These are phyloP conservation scores for Alosa alosa DNA, from an alignment of 2,113 vertebrate species.

Conservation along the genomic window DNA sequence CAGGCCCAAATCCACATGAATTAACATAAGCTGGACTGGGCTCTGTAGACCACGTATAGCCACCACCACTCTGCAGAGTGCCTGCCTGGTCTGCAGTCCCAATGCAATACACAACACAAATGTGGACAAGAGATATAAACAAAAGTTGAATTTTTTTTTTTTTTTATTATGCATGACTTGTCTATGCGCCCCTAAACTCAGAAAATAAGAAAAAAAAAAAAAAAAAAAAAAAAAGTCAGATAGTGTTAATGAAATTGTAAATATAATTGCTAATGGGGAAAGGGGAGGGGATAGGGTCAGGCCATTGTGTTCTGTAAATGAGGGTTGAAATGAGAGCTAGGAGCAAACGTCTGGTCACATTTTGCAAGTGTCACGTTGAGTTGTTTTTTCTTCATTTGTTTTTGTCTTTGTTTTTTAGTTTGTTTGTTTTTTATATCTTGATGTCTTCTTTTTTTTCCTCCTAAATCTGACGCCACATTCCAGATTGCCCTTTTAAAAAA, in stretches of 20 bases:
- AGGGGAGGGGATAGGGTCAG: not conserved
- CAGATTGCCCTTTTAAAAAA: conserved; percentile 19
- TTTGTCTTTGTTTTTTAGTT: not conserved
- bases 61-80: conserved; percentile 24
- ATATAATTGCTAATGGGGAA: conserved; percentile 14
- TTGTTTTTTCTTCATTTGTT: not conserved
- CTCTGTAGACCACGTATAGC: conserved; percentile 37
- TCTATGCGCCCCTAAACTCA: conserved; percentile 7
- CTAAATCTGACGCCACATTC: conserved; percentile 18
- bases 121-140: not conserved
- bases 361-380: not conserved
- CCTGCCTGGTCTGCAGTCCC: conserved; percentile 20
- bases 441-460: not conserved
- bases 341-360: conserved; percentile 11
- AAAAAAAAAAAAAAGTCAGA: conserved; percentile 24
- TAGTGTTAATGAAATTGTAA: conserved; percentile 3
- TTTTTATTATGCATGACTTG: conserved; percentile 13
- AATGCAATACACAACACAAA: conserved; percentile 20
- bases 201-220: not conserved
- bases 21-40: conserved; percentile 55
- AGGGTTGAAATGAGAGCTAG: not conserved
- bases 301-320: not conserved
- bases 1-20: conserved; percentile 57
- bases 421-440: not conserved
- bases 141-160: not conserved